Evolutionary conservation across 2,797 vertebrate species (phyloP).

Genomic region (Bradypodion pumilum): DNA sequence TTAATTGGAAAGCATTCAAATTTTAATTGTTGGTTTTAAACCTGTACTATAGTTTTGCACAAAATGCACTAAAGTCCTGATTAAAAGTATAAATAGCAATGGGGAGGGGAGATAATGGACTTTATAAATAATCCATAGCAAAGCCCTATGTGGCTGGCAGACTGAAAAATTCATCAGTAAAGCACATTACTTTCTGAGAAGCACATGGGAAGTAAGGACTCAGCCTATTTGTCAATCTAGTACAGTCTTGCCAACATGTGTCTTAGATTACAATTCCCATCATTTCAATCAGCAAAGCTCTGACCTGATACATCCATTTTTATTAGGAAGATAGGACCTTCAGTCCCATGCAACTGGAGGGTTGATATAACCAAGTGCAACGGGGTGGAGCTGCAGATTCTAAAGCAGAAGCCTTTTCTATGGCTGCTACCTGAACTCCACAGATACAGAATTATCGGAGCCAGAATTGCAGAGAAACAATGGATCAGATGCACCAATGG

Average conservation of each 20-base stretch:
- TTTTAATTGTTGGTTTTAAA: too few relatives aligned
- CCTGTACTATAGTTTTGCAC: too few relatives aligned
- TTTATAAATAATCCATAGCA: background rate
- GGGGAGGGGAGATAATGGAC: background rate
- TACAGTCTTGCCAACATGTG: too few relatives aligned
- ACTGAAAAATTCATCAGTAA: background rate
- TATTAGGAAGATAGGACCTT: too few relatives aligned
- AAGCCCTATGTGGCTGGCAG: background rate
- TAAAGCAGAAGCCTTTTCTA: background rate
- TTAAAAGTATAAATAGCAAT: background rate
- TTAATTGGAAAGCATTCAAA: too few relatives aligned
- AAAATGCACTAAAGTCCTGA: background rate
- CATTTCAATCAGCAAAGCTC: too few relatives aligned
- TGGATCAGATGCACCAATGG: background rate
- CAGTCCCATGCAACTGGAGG: background rate
- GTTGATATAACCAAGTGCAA: background rate
- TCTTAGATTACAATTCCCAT: too few relatives aligned
- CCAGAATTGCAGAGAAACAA: too few relatives aligned
- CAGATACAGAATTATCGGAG: background rate
- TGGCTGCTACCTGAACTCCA: background rate
- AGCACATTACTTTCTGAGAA: background rate
- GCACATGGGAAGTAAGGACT: background rate
- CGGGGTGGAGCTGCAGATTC: background rate
- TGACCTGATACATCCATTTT: too few relatives aligned
- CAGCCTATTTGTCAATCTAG: background rate